phyloP scores from a whole-genome alignment of 2,113 vertebrate genomes.

The Percopsis transmontana region DNA sequence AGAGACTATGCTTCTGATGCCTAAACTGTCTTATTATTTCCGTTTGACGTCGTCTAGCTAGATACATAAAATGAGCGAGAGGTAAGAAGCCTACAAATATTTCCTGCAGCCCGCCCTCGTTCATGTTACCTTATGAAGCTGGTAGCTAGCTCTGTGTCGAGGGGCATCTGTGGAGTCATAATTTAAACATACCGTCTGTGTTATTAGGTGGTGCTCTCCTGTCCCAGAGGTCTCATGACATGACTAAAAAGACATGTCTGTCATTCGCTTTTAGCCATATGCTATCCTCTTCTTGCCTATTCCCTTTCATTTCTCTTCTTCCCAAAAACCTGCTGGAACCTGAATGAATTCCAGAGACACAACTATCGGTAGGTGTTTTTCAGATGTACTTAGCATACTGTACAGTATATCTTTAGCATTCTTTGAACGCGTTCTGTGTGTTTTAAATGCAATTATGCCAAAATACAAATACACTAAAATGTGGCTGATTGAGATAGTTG shows the following conservation, averaged over 20 bases:
- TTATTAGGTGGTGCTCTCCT: constrained; percentile 14
- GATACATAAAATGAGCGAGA: too few species aligned
- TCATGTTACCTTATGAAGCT: too few species aligned
- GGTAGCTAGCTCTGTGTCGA: constrained; percentile 9
- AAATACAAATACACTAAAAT: background rate
- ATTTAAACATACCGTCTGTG: constrained; percentile 37
- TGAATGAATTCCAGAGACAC: constrained; percentile 3
- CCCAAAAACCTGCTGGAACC: constrained; percentile 22
- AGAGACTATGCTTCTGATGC: too few species aligned
- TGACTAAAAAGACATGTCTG: constrained; percentile 32
- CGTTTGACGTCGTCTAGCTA: too few species aligned
- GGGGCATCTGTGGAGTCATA: constrained; percentile 30
- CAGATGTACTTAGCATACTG: too few species aligned
- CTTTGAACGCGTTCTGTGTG: too few species aligned
- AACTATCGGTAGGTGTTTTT: background rate
- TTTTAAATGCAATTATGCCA: background rate
- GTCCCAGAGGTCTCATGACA: constrained; percentile 33
- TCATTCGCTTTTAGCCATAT: constrained; percentile 45
- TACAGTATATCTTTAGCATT: too few species aligned
- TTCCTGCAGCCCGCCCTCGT: too few species aligned
- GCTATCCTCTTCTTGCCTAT: constrained; percentile 2
- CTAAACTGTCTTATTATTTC: too few species aligned
- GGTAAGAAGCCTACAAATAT: too few species aligned
- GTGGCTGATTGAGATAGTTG: background rate
- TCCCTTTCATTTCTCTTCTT: constrained; percentile 12